Conservation (phyloP, 2,888 invertebrate species). For the Adineta ricciae region DNA sequence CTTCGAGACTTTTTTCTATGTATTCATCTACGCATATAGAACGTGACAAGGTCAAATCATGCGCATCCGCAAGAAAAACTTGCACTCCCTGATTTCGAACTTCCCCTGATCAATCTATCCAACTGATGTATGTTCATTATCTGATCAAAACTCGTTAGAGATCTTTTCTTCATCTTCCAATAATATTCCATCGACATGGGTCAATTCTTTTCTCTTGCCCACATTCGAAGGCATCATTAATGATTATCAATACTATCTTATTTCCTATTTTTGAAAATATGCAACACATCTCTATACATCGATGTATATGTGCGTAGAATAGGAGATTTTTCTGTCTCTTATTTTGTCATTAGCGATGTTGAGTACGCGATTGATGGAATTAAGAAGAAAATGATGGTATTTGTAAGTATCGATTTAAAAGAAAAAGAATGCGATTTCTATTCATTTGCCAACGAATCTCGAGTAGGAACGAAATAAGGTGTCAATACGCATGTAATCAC, state of each 20-base stretch:
- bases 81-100: background rate
- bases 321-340: background rate
- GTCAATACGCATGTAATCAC: too few relatives aligned
- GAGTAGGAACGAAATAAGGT: too few relatives aligned
- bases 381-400: background rate
- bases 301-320: background rate
- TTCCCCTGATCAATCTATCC: background rate
- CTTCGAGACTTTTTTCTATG: background rate
- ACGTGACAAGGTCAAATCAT: background rate
- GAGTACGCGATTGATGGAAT: background rate
- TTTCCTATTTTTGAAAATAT: background rate
- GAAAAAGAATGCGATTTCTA: background rate
- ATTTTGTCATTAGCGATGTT: background rate
- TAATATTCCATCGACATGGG: background rate
- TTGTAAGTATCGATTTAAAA: background rate
- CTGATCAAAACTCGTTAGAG: background rate
- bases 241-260: background rate
- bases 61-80: background rate
- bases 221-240: background rate
- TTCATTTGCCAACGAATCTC: background rate
- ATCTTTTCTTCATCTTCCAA: background rate
- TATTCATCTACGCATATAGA: background rate
- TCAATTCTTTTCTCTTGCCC: background rate
- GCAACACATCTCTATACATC: too few relatives aligned
- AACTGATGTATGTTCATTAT: background rate